Conservation (phyloP, 2,797 vertebrate species). For the Acrocephalus scirpaceus region DNA sequence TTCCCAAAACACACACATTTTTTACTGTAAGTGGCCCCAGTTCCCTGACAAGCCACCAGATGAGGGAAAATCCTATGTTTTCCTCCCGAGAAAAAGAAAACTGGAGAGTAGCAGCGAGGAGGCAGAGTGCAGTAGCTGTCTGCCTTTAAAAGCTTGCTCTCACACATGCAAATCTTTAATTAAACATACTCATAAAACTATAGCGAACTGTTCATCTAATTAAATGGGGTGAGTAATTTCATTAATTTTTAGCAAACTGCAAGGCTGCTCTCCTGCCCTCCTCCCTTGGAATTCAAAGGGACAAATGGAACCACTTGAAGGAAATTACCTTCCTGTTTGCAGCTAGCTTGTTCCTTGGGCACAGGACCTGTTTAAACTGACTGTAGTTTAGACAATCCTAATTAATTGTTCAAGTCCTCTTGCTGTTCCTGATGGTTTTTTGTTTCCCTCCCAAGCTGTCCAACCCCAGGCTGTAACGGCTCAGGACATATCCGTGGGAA, state of each 20-base stretch:
- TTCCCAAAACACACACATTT: not conserved
- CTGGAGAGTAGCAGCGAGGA: not conserved
- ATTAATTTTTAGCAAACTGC: constrained; percentile 70
- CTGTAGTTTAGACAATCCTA: not conserved
- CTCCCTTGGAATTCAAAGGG: constrained; percentile 49
- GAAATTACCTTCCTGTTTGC: not conserved
- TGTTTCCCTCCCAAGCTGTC: constrained; percentile 86
- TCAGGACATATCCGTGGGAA: constrained; percentile 95
- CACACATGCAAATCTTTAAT: constrained; percentile 71
- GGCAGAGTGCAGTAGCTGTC: constrained; percentile 19
- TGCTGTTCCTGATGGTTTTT: constrained; percentile 19
- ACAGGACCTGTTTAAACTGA: not conserved
- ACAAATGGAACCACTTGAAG: constrained; percentile 49
- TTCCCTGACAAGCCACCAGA: not conserved
- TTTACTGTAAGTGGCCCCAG: not conserved
- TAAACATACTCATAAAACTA: constrained; percentile 70
- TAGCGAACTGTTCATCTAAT: constrained; percentile 68
- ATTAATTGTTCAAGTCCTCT: not conserved
- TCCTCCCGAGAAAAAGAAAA: not conserved
- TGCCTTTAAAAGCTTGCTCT: constrained; percentile 51
- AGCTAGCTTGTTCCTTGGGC: not conserved
- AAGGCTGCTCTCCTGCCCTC: constrained; percentile 34
- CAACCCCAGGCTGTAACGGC: constrained; percentile 95
- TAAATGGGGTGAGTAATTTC: constrained; percentile 72
- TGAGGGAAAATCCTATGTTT: not conserved